These are phyloP conservation scores for Pandemis heparana DNA, from an alignment of 2,888 invertebrate species.

Conservation along the genomic window DNA sequence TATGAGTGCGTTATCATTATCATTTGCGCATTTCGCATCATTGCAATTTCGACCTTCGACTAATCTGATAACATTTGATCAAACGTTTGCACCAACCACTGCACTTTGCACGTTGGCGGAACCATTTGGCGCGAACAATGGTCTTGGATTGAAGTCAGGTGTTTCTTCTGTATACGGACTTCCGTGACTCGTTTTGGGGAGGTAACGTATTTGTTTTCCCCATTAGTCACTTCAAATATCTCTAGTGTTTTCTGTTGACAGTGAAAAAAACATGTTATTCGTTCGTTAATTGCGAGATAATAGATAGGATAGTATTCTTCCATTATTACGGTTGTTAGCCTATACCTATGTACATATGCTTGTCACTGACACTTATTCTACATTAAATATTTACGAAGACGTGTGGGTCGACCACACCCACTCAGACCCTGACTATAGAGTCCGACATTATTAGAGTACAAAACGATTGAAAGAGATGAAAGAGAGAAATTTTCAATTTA, in stretches of 20 bases:
- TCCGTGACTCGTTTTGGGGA: conserved; percentile 30
- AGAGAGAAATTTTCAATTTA: too few relatives aligned
- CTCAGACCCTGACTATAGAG: neutral
- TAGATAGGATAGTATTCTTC: neutral
- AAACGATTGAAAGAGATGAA: too few relatives aligned
- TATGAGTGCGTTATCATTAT: conserved; percentile 8
- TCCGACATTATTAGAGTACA: too few relatives aligned
- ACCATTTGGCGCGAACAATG: conserved; percentile 23
- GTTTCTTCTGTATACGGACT: conserved; percentile 22
- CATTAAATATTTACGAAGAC: neutral
- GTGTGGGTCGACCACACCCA: neutral
- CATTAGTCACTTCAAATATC: conserved; percentile 17
- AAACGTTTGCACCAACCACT: conserved; percentile 18
- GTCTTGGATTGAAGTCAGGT: conserved; percentile 8
- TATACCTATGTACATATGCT: neutral
- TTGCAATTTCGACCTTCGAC: conserved; percentile 34
- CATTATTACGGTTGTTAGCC: neutral
- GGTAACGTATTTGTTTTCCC: conserved; percentile 10
- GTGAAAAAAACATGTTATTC: conserved; percentile 13
- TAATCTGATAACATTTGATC: conserved; percentile 29
- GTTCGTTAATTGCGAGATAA: neutral
- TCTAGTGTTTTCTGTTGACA: neutral
- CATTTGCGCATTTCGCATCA: conserved; percentile 38
- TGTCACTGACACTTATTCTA: neutral
- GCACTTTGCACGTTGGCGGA: conserved; percentile 25